A percentile compares a stretch with the other conserved stretches of the same genome.
These are phyloP conservation scores for Riparia riparia DNA, from an alignment of 2,113 vertebrate genomes.

Conservation along the genomic window DNA sequence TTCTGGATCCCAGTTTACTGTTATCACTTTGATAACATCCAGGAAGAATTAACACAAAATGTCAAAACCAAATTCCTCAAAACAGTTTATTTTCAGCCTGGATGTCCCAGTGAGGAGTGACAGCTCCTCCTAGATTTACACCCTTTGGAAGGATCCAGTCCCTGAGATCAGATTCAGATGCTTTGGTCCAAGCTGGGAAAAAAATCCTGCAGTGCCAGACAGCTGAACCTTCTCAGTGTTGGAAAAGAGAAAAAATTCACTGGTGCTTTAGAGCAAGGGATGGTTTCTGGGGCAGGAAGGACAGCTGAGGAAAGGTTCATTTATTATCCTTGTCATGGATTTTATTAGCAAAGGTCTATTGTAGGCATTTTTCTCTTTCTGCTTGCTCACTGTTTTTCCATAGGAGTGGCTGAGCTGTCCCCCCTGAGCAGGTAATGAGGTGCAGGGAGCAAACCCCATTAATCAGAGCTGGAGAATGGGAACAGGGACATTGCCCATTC, in stretches of 20 bases:
- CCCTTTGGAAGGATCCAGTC: accelerated
- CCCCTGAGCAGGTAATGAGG: accelerated
- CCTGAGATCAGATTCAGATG: neutral
- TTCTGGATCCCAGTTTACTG: neutral
- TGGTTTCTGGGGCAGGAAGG: neutral
- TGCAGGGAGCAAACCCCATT: neutral
- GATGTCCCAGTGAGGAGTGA: neutral
- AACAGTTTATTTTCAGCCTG: neutral
- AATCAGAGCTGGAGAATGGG: neutral
- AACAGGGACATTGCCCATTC: neutral
- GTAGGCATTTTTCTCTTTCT: neutral
- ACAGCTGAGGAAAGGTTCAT: neutral
- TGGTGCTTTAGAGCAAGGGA: neutral
- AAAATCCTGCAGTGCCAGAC: neutral
- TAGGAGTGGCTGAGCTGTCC: neutral
- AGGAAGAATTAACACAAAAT: neutral
- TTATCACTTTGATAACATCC: neutral
- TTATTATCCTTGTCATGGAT: neutral
- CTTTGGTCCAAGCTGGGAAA: neutral
- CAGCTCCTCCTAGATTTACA: neutral
- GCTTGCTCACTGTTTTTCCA: neutral
- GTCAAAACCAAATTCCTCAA: neutral
- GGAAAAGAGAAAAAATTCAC: neutral
- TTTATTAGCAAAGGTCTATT: neutral
- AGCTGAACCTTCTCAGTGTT: accelerated